Evolutionary conservation across 2,888 invertebrate genomes (phyloP), one percentile per base, ranked within the genome.

Genomic region (Drosophila setosimentum): DNA sequence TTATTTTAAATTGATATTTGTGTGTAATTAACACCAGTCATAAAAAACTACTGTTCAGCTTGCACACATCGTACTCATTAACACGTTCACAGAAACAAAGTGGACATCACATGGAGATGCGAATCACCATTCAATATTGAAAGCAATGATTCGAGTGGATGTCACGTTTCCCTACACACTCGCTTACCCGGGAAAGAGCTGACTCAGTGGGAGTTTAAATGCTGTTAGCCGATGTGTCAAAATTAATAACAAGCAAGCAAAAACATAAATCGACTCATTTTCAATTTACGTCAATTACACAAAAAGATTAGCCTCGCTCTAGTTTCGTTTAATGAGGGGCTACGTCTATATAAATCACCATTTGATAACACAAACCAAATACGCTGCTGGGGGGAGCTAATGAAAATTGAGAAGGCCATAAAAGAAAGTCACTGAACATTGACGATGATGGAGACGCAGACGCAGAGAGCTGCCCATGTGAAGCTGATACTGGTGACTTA

Each of bases 221-320:
- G 71, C 37, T 67, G 33, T 54, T 80, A 63, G 21, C 68, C 66
- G 62, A 29, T 40, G 29, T 60, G 50, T 45, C 30, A 27, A 24
- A 61, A 40, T 32, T 63, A 66, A 54, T 45, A 66, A 70, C 11
- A 66, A 58, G n/a, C 11, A 58, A 40, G 33, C 48, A 64, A 16
- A 62, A 65, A 45, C 54, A 49, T 45, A 74, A 69, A 83, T 80
- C 80, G 73, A 70, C 62, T 73, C 83, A 72, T 70, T 78, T 65
- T 76, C 81, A 75, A 85, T 88, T 80, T 85, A 78, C 89, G 84
- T 85, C 84, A 85, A 86, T 85, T 85, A 76, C 78, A 87, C 62
- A 53, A 62, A 85, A 83, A 86, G 84, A 85, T 85, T 88, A 85
- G 84, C 89, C 89, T 88, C 89, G 84, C 70, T 76, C 84, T 76